These are phyloP conservation scores for Melipona bicolor DNA, from an alignment of 2,888 invertebrate species.

Conservation along the genomic window DNA sequence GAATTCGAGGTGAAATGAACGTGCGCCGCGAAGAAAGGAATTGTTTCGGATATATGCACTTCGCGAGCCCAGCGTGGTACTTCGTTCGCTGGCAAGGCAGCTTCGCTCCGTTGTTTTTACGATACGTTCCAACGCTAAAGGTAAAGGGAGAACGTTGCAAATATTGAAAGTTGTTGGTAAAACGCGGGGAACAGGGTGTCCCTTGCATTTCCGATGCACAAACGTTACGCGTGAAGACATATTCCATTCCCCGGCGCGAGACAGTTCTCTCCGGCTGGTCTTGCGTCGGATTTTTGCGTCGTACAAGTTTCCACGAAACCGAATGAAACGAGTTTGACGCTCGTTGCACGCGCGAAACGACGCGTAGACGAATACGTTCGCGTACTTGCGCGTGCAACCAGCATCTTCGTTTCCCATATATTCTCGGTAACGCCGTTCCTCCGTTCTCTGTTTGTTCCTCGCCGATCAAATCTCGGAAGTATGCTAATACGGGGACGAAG, in stretches of 20 bases:
- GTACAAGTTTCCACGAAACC: conserved; percentile 41
- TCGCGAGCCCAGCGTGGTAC: neutral
- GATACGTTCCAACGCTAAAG: neutral
- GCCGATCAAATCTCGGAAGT: neutral
- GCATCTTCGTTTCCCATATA: neutral
- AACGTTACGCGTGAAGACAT: conserved; percentile 30
- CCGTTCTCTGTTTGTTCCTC: neutral
- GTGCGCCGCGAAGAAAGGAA: neutral
- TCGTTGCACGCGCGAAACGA: conserved; percentile 32
- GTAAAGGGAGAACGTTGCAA: neutral
- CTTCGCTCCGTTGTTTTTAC: neutral
- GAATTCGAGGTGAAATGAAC: conserved; percentile 17
- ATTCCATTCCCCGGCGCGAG: conserved; percentile 36
- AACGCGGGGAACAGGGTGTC: neutral
- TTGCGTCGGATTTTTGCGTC: conserved; percentile 19
- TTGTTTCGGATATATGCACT: neutral
- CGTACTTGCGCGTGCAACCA: neutral
- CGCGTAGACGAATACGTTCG: too few relatives aligned
- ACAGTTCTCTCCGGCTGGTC: conserved; percentile 11
- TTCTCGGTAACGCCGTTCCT: conserved; percentile 12
- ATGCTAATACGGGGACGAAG: neutral
- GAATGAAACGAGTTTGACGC: conserved; percentile 49
- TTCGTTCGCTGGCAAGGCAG: neutral
- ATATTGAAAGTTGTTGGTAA: neutral
- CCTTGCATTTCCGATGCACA: neutral